Evolutionary conservation across 2,888 invertebrate genomes (phyloP).

Genomic region (Nycteola revayana): DNA sequence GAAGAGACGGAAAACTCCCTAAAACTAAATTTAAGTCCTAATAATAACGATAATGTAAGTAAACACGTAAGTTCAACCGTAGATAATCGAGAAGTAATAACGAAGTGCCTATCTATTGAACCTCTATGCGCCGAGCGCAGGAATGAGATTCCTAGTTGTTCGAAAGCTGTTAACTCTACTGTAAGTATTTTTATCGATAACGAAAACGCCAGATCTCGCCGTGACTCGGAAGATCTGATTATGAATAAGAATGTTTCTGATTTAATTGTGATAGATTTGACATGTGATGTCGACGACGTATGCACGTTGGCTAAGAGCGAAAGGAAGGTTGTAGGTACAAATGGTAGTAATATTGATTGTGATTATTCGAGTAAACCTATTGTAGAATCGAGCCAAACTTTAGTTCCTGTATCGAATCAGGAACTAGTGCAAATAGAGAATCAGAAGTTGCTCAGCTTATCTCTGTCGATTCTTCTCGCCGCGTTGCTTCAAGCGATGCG

Average conservation of each 20-base stretch:
- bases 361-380: conserved; percentile 60
- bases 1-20: conserved; percentile 72
- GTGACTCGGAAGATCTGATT: conserved; percentile 32
- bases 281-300: conserved; percentile 59
- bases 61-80: conserved; percentile 43
- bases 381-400: conserved; percentile 58
- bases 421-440: conserved; percentile 68
- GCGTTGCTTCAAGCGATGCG: conserved; percentile 84
- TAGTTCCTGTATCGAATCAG: conserved; percentile 73
- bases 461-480: conserved; percentile 82
- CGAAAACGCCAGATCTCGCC: conserved; percentile 34
- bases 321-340: conserved; percentile 49
- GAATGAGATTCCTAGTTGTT: conserved; percentile 78
- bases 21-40: conserved; percentile 50
- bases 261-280: conserved; percentile 73
- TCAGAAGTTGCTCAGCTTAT: conserved; percentile 81
- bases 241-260: conserved; percentile 46
- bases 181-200: conserved; percentile 52
- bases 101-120: conserved; percentile 74
- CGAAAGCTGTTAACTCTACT: conserved; percentile 57
- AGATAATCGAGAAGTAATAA: conserved; percentile 53
- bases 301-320: conserved; percentile 42
- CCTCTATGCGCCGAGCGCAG: conserved; percentile 57
- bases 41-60: conserved; percentile 43
- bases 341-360: conserved; percentile 54